phyloP scores from a whole-genome alignment of 2,797 vertebrate species.

The Enteromius radiatus region DNA sequence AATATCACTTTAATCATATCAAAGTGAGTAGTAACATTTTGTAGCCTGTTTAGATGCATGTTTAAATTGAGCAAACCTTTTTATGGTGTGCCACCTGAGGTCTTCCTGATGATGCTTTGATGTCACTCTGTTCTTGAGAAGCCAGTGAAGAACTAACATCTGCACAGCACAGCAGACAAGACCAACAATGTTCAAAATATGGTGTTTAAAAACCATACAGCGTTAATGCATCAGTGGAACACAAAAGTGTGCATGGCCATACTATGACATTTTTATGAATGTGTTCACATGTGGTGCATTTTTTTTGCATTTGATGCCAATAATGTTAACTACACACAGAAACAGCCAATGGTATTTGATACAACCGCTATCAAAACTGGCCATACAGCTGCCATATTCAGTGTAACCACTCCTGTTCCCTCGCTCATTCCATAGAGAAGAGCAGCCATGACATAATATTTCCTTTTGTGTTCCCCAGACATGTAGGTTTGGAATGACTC shows the following conservation, averaged over 20 bases:
- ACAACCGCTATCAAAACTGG: background rate
- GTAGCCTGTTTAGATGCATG: background rate
- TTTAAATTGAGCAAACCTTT: slow-evolving; percentile 46
- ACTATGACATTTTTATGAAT: background rate
- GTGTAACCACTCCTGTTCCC: background rate
- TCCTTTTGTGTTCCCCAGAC: background rate
- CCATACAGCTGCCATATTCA: background rate
- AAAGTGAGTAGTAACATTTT: background rate
- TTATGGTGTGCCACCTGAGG: slow-evolving; percentile 21
- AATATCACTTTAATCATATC: slow-evolving; percentile 1
- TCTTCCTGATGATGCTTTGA: slow-evolving; percentile 18
- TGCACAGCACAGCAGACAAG: slow-evolving; percentile 9
- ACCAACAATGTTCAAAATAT: slow-evolving; percentile 14
- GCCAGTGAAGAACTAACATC: slow-evolving; percentile 5
- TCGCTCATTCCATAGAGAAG: background rate
- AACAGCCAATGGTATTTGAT: background rate
- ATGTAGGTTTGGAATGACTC: background rate
- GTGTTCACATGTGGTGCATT: background rate
- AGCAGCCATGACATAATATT: background rate
- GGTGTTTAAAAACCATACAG: background rate
- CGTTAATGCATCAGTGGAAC: background rate
- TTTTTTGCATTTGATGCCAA: background rate
- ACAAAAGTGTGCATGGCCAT: background rate
- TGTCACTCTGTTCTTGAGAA: slow-evolving; percentile 17
- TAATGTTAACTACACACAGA: background rate